Conservation (phyloP, 2,113 vertebrate species). For the Perognathus longimembris region DNA sequence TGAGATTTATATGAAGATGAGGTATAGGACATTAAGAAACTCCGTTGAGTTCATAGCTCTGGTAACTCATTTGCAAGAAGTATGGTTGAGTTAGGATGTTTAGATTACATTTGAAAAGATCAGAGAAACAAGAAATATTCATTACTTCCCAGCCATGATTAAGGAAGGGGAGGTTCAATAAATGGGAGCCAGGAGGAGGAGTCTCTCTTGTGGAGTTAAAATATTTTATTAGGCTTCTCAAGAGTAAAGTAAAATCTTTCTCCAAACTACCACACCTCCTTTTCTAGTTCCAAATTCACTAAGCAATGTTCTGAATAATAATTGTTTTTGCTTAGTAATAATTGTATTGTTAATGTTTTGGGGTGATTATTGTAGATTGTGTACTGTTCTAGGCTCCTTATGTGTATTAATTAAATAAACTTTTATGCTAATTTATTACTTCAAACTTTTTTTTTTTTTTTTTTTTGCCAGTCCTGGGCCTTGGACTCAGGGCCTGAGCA, state of each 20-base stretch:
- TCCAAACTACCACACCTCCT: not conserved
- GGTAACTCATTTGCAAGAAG: not conserved
- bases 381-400: not conserved
- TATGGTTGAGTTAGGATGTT: not conserved
- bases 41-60: not conserved
- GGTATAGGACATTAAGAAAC: not conserved
- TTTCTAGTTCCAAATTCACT: not conserved
- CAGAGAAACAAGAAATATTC: conserved; percentile 31
- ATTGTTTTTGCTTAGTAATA: not conserved
- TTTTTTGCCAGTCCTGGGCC: no score
- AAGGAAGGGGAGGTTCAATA: not conserved
- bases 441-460: conserved; percentile 17
- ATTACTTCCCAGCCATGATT: not conserved
- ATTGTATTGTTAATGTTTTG: not conserved
- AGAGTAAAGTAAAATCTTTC: conserved; percentile 10
- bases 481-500: no score
- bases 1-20: conserved; percentile 2
- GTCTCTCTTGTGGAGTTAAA: not conserved
- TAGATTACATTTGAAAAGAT: conserved; percentile 38
- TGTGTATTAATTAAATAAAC: not conserved
- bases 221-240: conserved; percentile 55
- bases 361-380: not conserved
- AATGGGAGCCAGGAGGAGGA: not conserved
- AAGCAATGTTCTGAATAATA: not conserved
- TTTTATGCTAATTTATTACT: not conserved